Conservation (phyloP, 2,113 vertebrate genomes). For the Melanerpes formicivorus region DNA sequence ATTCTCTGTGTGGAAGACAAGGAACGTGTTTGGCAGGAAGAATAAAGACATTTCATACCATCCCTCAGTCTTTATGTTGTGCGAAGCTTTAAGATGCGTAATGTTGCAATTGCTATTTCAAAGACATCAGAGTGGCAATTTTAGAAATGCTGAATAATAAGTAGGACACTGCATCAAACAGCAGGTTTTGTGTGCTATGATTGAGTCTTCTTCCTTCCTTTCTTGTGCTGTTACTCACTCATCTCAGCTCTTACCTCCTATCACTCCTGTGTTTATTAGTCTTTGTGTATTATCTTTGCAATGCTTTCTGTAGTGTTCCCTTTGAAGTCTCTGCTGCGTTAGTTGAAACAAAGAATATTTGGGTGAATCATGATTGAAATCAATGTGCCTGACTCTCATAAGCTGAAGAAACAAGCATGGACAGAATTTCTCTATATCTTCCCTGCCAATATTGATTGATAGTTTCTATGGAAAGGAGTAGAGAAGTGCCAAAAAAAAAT, state of each 20-base stretch:
- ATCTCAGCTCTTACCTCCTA: background rate
- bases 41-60: background rate
- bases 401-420: background rate
- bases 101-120: background rate
- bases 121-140: background rate
- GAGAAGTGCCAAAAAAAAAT: background rate
- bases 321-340: background rate
- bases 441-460: background rate
- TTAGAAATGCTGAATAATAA: background rate
- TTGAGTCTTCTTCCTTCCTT: background rate
- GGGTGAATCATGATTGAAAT: background rate
- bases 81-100: background rate
- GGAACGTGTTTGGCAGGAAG: background rate
- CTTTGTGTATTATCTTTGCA: background rate
- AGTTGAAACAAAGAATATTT: background rate
- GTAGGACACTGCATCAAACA: background rate
- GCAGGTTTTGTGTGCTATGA: accelerated
- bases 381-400: background rate
- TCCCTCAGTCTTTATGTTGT: background rate
- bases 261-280: background rate
- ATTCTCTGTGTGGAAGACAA: background rate
- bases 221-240: background rate
- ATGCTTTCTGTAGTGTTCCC: background rate
- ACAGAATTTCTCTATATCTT: background rate
- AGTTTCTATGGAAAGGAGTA: background rate